Conservation (phyloP, 1,140 invertebrate species). For the Drosophila takahashii region DNA sequence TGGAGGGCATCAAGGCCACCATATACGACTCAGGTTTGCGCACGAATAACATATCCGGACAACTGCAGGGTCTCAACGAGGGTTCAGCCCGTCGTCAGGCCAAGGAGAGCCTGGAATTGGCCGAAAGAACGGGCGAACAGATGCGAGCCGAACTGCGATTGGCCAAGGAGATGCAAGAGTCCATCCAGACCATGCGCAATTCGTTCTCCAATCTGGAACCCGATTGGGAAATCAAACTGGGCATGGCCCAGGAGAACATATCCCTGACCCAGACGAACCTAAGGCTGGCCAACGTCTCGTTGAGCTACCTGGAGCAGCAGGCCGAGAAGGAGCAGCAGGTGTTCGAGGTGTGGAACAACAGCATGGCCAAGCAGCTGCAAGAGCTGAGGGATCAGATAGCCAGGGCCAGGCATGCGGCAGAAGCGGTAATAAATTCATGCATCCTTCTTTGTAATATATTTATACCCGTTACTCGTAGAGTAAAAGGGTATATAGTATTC, state of each 20-base stretch:
- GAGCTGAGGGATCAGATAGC: conserved; percentile 90
- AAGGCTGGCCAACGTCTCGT: conserved; percentile 84
- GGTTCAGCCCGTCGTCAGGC: conserved; percentile 68
- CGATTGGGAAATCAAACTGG: conserved; percentile 86
- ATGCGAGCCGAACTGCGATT: conserved; percentile 86
- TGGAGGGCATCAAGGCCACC: conserved; percentile 85
- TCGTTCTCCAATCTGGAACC: conserved; percentile 86
- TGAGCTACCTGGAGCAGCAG: conserved; percentile 85
- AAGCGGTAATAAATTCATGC: conserved; percentile 87
- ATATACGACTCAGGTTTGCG: conserved; percentile 86
- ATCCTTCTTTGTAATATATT: background rate
- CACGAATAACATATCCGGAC: conserved; percentile 86
- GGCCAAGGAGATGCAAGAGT: conserved; percentile 85
- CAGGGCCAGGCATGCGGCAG: conserved; percentile 92
- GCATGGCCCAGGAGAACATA: conserved; percentile 82
- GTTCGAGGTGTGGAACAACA: conserved; percentile 87
- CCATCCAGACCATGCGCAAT: conserved; percentile 85
- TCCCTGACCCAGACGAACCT: conserved; percentile 79
- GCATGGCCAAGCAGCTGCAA: conserved; percentile 87
- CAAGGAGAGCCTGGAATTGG: conserved; percentile 84
- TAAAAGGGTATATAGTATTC: no score
- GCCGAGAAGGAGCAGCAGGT: conserved; percentile 86
- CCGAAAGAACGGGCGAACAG: conserved; percentile 84
- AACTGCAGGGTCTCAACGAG: conserved; percentile 59
- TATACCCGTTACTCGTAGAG: no score